Percentiles rank a stretch among this genome's conserved stretches.
These are phyloP conservation scores for Acrocephalus arundinaceus DNA, from an alignment of 2,113 vertebrate species.

Conservation along the genomic window DNA sequence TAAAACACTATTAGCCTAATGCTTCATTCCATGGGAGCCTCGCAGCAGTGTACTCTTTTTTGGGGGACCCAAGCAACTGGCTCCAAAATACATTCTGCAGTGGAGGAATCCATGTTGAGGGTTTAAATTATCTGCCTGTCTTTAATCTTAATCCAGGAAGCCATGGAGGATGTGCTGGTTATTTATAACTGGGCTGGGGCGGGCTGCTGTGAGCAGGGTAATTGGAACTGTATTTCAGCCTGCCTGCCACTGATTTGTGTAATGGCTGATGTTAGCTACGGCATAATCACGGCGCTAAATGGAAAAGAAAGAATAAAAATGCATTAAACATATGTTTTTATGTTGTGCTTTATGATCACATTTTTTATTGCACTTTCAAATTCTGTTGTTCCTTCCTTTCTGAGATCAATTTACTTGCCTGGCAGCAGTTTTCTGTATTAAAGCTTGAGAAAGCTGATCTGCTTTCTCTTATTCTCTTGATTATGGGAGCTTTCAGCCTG, in stretches of 20 bases:
- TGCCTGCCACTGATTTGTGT: conserved; percentile 30
- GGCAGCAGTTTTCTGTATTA: conserved; percentile 13
- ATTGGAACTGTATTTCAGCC: conserved; percentile 63
- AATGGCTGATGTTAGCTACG: conserved; percentile 24
- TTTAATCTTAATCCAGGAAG: conserved; percentile 55
- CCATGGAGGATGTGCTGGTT: neutral
- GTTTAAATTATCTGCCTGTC: conserved; percentile 16
- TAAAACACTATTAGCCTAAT: neutral
- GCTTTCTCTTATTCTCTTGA: conserved; percentile 14
- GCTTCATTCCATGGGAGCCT: neutral
- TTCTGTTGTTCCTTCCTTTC: conserved; percentile 26
- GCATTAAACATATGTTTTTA: conserved; percentile 59
- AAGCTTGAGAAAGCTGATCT: neutral
- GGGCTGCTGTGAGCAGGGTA: conserved; percentile 51
- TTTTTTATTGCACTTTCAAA: conserved; percentile 45
- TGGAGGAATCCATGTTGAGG: neutral
- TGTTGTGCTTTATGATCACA: conserved; percentile 36
- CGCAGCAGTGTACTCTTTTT: neutral
- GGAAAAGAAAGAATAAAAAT: conserved; percentile 49
- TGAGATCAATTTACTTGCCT: conserved; percentile 36
- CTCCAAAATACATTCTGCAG: neutral
- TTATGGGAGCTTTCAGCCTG: conserved; percentile 22
- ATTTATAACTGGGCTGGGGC: conserved; percentile 43
- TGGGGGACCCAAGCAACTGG: neutral
- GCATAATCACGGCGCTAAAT: conserved; percentile 25